Evolutionary conservation across 2,113 vertebrate genomes (phyloP).

Genomic region (Cervus canadensis): DNA sequence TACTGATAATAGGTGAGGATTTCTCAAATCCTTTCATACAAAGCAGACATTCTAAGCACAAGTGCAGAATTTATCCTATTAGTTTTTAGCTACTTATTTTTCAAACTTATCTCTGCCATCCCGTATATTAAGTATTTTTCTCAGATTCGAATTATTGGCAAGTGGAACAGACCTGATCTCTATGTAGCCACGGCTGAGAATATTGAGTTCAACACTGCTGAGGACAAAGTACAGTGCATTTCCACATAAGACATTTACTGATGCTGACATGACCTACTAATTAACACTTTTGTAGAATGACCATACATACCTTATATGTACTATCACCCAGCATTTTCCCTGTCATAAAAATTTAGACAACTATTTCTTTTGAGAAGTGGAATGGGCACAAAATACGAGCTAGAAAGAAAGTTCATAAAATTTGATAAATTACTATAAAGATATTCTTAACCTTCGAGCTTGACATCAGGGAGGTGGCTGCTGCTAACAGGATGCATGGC

Average conservation of each 20-base stretch:
- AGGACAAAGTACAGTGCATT: not conserved
- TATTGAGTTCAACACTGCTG: not conserved
- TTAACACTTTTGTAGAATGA: not conserved
- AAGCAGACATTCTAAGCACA: not conserved
- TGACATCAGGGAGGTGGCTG: not conserved
- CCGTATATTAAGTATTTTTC: not conserved
- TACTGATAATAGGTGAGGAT: not conserved
- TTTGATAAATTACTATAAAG: not conserved
- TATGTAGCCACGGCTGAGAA: constrained; percentile 12
- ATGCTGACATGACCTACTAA: not conserved
- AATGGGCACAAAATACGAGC: not conserved
- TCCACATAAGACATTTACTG: not conserved
- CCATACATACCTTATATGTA: not conserved
- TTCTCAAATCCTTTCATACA: constrained; percentile 26
- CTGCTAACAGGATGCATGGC: not conserved
- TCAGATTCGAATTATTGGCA: not conserved
- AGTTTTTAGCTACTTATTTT: constrained; percentile 41
- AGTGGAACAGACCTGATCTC: not conserved
- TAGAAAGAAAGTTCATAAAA: not conserved
- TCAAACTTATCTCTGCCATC: constrained; percentile 14
- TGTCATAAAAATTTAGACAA: constrained; percentile 46
- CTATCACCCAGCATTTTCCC: not conserved
- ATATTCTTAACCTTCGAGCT: constrained; percentile 18
- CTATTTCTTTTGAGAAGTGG: not conserved
- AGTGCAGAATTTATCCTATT: constrained; percentile 8